Percentiles rank a stretch among this genome's conserved stretches.
Evolutionary conservation across 2,888 invertebrate species (phyloP).

Genomic region (Hipparchia sbordonii): DNA sequence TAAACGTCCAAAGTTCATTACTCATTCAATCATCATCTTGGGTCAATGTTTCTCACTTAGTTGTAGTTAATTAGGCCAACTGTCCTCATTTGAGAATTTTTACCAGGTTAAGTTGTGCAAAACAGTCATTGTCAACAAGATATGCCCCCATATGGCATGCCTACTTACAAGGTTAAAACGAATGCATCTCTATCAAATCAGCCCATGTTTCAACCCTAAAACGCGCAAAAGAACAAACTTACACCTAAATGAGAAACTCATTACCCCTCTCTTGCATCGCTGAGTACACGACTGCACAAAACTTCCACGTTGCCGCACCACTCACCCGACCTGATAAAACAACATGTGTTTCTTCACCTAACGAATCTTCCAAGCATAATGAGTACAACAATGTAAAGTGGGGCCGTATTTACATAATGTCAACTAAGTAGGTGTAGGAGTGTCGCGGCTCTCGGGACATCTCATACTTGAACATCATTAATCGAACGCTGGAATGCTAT

Average conservation of each 20-base stretch:
- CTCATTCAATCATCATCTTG: no score
- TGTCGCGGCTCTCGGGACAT: conserved; percentile 53
- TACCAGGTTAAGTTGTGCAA: no score
- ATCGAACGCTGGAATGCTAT: conserved; percentile 79
- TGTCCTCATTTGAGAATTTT: no score
- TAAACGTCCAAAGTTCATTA: no score
- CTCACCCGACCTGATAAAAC: conserved; percentile 68
- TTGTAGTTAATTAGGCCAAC: no score
- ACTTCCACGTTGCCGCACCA: conserved; percentile 56
- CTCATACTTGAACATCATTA: conserved; percentile 67
- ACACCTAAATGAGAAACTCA: no score
- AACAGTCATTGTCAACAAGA: background rate
- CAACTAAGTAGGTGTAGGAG: conserved; percentile 81
- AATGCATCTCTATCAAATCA: no score
- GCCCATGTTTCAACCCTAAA: no score
- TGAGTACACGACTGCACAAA: background rate
- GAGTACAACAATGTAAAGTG: conserved; percentile 81
- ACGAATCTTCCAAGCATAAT: conserved; percentile 81
- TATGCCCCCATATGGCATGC: background rate
- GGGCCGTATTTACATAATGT: conserved; percentile 81
- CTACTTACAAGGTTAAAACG: no score
- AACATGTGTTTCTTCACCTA: conserved; percentile 83
- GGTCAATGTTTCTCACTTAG: no score
- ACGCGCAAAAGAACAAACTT: no score
- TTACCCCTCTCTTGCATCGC: background rate